A percentile compares a stretch with the other conserved stretches of the same genome.
phyloP scores from a whole-genome alignment of 2,888 invertebrate genomes.

The Dolichomitus sp. region DNA sequence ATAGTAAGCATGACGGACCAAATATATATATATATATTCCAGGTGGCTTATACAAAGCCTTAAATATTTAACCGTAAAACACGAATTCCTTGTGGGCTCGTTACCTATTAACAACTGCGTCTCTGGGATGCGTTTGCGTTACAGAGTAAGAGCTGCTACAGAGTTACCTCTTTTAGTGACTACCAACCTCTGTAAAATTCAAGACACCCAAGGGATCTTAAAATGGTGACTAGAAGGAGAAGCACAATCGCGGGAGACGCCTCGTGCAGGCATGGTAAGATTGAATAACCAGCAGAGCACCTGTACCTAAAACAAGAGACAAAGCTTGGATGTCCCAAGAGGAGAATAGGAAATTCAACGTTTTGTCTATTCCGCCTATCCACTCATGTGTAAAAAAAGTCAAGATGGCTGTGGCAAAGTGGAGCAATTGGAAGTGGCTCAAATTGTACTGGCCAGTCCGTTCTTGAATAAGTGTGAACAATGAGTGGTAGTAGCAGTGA shows the following conservation, averaged over 20 bases:
- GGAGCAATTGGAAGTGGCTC: background rate
- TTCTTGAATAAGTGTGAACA: background rate
- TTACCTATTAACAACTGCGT: slow-evolving; percentile 28
- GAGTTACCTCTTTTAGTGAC: slow-evolving; percentile 9
- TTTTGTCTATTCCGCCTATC: slow-evolving; percentile 9
- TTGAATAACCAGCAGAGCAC: slow-evolving; percentile 47
- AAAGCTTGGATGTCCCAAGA: slow-evolving; percentile 25
- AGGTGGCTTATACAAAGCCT: background rate
- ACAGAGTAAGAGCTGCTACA: background rate
- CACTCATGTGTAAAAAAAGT: background rate
- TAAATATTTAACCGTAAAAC: slow-evolving; percentile 40
- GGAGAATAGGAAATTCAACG: slow-evolving; percentile 36
- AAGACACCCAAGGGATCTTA: slow-evolving; percentile 44
- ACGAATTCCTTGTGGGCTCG: slow-evolving; percentile 4
- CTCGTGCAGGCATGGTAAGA: slow-evolving; percentile 44
- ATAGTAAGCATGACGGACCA: background rate
- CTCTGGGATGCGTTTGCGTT: slow-evolving; percentile 6
- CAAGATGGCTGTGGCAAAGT: background rate
- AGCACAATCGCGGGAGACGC: slow-evolving; percentile 52
- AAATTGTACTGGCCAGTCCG: background rate
- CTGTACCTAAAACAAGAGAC: slow-evolving; percentile 18
- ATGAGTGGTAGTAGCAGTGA: background rate
- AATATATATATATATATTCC: background rate
- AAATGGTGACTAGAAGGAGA: slow-evolving; percentile 48
- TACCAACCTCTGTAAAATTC: slow-evolving; percentile 50